Evolutionary conservation across 2,888 invertebrate species (phyloP), one percentile per base, ranked within the genome.

Genomic region (Drosophila neoperkinsi): DNA sequence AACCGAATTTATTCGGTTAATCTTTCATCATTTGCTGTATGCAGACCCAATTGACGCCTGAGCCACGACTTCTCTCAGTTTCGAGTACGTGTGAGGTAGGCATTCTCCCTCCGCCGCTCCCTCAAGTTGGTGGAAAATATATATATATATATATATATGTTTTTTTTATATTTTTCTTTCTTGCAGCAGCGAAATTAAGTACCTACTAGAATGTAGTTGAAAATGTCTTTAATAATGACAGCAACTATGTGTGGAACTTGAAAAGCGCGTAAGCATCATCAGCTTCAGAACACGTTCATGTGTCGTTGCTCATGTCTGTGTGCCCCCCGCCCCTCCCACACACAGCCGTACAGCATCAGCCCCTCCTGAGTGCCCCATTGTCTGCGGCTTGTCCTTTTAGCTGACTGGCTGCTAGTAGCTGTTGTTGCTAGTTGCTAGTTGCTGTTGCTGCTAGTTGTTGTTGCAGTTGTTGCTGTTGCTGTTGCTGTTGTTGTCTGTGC

Each of bases 191-290:
- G 73, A 89, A 89, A 89, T 89, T 89, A 88, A 88, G 87, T 88
- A 89, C 88, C 90, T 82, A 87, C 87, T 88, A 88, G 90, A 88
- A 88, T 88, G 87, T 88, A 88, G 88, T 90, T 88, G 90, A 88
- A 90, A 88, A 90, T 88, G 90, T 88, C 90, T 88, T 88, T 88
- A 90, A 88, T 88, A 88, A 88, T 88, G 90, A 88, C 88, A 88
- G 88, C 86, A 90, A 76, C 89, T 88, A 88, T 88, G 88, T 81
- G 90, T 82, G 88, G 88, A 88, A 88, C 90, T 88, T 90, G 86
- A 88, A 88, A 84, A 90, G 88, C 88, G 88, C 88, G 90, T 88
- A 90, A 88, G 88, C 88, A 88, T 86, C 90, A 76, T 78, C 89
- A 73, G 88, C 80, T 65, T 68, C 81, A 68, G 74, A 87, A 82